Evolutionary conservation across 2,888 invertebrate genomes (phyloP), one percentile per base, ranked within the genome.

Genomic region (Temnothorax unifasciatus): DNA sequence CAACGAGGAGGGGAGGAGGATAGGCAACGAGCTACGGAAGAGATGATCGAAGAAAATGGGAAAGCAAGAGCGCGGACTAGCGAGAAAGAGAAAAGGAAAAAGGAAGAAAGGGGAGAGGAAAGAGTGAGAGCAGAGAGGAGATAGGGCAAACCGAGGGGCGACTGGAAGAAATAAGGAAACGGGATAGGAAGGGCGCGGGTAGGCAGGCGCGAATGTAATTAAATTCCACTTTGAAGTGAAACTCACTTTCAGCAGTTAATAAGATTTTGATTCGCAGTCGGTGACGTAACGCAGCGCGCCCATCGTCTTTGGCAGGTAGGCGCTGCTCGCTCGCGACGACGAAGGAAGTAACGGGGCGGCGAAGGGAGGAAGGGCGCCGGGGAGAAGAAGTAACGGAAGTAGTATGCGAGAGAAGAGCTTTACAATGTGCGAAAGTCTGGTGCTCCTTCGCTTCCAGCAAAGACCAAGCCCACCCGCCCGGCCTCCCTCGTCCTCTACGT

Each of bases 141-240:
- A 81, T 44, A 86, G 84, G 47, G 84, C 61, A 82, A 88, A 83
- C 85, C 69, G 85, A 73, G 76, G 79, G 59, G 64, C 75, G 74
- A 88, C 82, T 68, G 84, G 79, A 68, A 82, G 83, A 86, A 85
- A 81, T 85, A 90, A 89, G 88, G 87, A 90, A 89, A 88, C 79
- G 84, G 86, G 76, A 29, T 68, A 50, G 29, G 29, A 68, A 75
- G 79, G 61, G 68, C 86, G 84, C 83, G 71, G 84, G 86, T 87
- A 74, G 85, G 87, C 87, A 88, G 91, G 89, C 89, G 90, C 88
- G 85, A 91, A 88, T 90, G 90, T 91, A 93, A 93, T 94, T 92
- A 92, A 92, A 92, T 92, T 93, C 92, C 90, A 91, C 90, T 93
- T 92, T 90, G 89, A 92, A 92, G 90, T 91, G 90, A 92, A 92